phyloP scores from a whole-genome alignment of 92 coral and sea anemone genomes.

The Porites rus region DNA sequence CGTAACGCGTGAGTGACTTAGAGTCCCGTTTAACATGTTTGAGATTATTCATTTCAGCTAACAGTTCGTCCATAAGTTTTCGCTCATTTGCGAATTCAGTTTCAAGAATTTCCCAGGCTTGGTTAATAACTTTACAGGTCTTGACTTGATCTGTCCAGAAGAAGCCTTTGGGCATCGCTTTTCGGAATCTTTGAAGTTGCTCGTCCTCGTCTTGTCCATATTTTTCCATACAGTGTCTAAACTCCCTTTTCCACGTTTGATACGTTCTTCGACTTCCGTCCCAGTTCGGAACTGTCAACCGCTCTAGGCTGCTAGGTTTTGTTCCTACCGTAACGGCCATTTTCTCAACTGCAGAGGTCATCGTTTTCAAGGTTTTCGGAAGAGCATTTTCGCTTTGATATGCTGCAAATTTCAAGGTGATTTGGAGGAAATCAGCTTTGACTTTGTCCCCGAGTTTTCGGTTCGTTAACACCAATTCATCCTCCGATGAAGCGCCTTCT shows the following conservation, averaged over 20 bases:
- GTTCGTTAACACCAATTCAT: conserved; percentile 37
- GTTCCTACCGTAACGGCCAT: conserved; percentile 47
- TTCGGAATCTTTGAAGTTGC: conserved; percentile 67
- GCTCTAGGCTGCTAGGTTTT: conserved; percentile 39
- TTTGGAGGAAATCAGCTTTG: conserved; percentile 46
- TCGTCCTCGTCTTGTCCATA: conserved; percentile 59
- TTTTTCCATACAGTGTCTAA: not conserved
- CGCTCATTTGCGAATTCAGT: conserved; percentile 66
- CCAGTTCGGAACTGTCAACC: conserved; percentile 46
- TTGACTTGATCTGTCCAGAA: conserved; percentile 71
- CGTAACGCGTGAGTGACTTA: conserved; percentile 56
- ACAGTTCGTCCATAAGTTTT: conserved; percentile 69
- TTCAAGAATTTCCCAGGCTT: conserved; percentile 72
- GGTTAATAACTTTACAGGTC: conserved; percentile 53
- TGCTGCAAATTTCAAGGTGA: not conserved
- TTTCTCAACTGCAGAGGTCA: conserved; percentile 35
- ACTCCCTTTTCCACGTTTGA: not conserved
- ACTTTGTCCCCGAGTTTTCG: conserved; percentile 42
- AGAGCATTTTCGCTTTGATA: conserved; percentile 54
- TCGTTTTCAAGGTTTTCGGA: conserved; percentile 35
- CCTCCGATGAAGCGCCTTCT: conserved; percentile 2
- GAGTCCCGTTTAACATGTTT: conserved; percentile 63
- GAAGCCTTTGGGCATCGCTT: conserved; percentile 59
- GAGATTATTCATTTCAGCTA: conserved; percentile 56
- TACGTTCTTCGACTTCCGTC: conserved; percentile 46